Conservation (phyloP, 1,140 invertebrate genomes). For the Lepidurus arcticus region DNA sequence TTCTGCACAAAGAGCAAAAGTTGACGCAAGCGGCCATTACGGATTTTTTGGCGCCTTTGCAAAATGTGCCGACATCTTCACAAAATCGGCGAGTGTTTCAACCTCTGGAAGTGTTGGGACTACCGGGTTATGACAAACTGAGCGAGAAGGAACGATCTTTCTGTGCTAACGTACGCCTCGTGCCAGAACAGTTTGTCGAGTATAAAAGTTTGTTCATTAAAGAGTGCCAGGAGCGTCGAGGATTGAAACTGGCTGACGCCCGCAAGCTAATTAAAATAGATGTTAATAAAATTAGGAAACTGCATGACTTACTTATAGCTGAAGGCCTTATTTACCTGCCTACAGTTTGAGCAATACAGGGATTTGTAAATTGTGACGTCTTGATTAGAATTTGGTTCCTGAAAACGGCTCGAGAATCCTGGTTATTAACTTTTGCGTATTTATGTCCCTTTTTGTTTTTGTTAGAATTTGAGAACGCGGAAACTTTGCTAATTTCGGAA, state of each 20-base stretch:
- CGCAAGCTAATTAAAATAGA: slow-evolving; percentile 79
- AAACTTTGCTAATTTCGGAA: slow-evolving; percentile 95
- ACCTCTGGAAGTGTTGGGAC: slow-evolving; percentile 65
- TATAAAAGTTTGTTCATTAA: slow-evolving; percentile 64
- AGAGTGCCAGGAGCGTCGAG: slow-evolving; percentile 65
- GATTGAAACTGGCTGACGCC: slow-evolving; percentile 70
- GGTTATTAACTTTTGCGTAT: too few relatives aligned
- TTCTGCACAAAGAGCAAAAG: slow-evolving; percentile 25
- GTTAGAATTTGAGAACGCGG: slow-evolving; percentile 95
- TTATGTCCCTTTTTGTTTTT: neutral
- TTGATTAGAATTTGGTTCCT: slow-evolving; percentile 9
- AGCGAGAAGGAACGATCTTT: slow-evolving; percentile 63
- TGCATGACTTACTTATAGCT: slow-evolving; percentile 73
- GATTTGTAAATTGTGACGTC: neutral
- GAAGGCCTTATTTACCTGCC: slow-evolving; percentile 63
- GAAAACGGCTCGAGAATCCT: neutral
- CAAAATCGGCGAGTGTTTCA: slow-evolving; percentile 47
- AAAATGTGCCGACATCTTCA: slow-evolving; percentile 33
- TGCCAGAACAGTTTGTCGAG: slow-evolving; percentile 69
- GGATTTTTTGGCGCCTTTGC: neutral
- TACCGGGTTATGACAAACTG: slow-evolving; percentile 74
- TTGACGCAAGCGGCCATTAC: slow-evolving; percentile 22
- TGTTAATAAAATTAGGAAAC: slow-evolving; percentile 86
- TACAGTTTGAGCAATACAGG: neutral
- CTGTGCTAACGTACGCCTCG: slow-evolving; percentile 64